Conservation (phyloP, 2,113 vertebrate genomes). For the Lathamus discolor region DNA sequence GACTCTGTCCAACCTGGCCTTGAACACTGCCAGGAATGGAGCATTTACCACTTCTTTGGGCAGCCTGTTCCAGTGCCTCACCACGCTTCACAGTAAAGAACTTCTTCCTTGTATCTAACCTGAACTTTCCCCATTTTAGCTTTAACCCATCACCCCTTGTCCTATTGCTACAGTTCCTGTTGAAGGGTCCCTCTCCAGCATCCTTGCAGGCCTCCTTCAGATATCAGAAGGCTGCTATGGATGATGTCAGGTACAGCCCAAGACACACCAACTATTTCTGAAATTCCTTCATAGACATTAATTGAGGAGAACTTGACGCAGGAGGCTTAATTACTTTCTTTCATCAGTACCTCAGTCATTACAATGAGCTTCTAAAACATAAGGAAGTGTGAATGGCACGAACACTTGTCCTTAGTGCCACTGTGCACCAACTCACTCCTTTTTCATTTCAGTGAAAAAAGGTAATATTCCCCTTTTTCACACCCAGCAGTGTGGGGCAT, state of each 20-base stretch:
- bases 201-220: background rate
- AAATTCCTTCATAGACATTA: background rate
- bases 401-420: background rate
- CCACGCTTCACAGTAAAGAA: background rate
- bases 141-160: background rate
- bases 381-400: background rate
- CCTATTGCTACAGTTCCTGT: background rate
- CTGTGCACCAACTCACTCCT: background rate
- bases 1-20: background rate
- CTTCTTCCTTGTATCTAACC: background rate
- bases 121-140: background rate
- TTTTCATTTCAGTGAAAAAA: background rate
- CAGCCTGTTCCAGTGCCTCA: background rate
- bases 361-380: background rate
- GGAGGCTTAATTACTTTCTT: background rate
- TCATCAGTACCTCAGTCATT: background rate
- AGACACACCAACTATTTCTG: background rate
- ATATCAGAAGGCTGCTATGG: background rate
- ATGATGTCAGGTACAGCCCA: background rate
- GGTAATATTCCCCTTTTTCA: background rate
- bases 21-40: background rate
- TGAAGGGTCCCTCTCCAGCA: background rate
- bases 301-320: background rate
- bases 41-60: background rate
- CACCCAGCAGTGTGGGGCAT: background rate